Percentiles rank a stretch among this genome's conserved stretches.
Evolutionary conservation across 2,888 invertebrate genomes (phyloP).

Genomic region (Lithophane leautieri): DNA sequence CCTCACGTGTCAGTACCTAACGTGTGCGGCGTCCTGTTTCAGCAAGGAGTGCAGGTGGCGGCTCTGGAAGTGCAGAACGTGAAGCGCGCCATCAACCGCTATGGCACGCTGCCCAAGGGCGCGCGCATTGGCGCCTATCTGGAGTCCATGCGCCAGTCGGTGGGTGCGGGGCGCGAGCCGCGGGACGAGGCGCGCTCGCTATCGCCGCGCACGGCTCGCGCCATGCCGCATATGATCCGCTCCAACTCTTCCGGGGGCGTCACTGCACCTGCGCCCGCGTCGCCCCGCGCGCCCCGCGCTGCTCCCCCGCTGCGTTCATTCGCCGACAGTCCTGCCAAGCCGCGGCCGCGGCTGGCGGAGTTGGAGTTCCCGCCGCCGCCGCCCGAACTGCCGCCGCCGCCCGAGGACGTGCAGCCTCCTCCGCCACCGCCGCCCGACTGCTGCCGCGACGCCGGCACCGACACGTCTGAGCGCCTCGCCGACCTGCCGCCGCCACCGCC

Average conservation of each 20-base stretch:
- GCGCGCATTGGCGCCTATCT: slow-evolving; percentile 98
- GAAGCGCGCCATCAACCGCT: slow-evolving; percentile 97
- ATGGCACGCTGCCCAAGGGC: slow-evolving; percentile 99
- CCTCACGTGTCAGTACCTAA: background rate
- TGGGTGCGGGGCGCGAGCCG: slow-evolving; percentile 81
- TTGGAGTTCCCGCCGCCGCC: slow-evolving; percentile 97
- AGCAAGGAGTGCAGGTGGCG: slow-evolving; percentile 94
- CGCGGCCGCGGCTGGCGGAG: slow-evolving; percentile 94
- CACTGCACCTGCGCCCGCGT: slow-evolving; percentile 88
- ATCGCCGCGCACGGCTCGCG: slow-evolving; percentile 92
- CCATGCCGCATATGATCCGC: slow-evolving; percentile 95
- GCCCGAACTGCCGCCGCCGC: slow-evolving; percentile 94
- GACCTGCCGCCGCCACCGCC: slow-evolving; percentile 87
- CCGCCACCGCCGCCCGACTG: slow-evolving; percentile 88
- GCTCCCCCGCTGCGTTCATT: slow-evolving; percentile 89
- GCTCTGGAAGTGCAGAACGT: slow-evolving; percentile 99
- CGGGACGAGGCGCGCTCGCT: slow-evolving; percentile 88
- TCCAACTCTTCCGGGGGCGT: slow-evolving; percentile 97
- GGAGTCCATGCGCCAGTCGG: slow-evolving; percentile 97
- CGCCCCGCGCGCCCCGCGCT: slow-evolving; percentile 81
- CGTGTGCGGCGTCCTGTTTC: slow-evolving; percentile 9
- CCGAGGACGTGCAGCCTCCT: slow-evolving; percentile 90
- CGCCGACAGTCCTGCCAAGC: slow-evolving; percentile 93
- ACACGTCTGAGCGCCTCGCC: slow-evolving; percentile 78
- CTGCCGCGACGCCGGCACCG: slow-evolving; percentile 92